phyloP scores from a whole-genome alignment of 2,113 vertebrate species.

The Dasyornis broadbenti region DNA sequence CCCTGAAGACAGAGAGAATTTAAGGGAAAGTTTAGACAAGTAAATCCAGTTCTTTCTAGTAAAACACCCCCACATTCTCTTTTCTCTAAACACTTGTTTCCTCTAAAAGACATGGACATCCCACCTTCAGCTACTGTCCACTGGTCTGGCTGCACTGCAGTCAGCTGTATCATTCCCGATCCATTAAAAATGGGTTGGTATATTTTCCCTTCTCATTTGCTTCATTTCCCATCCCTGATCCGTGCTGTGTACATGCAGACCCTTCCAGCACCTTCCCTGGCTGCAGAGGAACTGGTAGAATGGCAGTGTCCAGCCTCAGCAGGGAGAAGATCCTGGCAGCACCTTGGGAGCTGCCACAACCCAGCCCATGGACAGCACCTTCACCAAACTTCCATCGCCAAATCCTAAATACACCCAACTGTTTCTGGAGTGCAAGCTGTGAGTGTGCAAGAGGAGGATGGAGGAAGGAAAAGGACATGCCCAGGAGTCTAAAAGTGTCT shows the following conservation, averaged over 20 bases:
- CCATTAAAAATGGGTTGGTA: rapidly evolving
- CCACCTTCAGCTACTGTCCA: neutral
- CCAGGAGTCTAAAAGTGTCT: neutral
- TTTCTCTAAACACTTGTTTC: neutral
- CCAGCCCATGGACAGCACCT: neutral
- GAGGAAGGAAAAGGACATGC: neutral
- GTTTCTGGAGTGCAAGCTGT: neutral
- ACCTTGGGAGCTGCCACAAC: neutral
- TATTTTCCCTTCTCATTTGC: neutral
- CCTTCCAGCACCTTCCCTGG: neutral
- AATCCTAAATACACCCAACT: neutral
- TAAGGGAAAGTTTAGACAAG: neutral
- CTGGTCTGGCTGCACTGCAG: neutral
- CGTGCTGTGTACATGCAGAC: neutral
- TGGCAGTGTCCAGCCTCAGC: neutral
- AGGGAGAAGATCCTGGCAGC: neutral
- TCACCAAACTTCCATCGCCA: neutral
- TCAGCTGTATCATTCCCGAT: neutral
- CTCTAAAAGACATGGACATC: neutral
- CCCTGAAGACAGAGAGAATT: neutral
- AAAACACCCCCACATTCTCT: neutral
- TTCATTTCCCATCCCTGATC: neutral
- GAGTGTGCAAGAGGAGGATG: neutral
- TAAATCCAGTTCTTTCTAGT: neutral
- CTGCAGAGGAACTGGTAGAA: neutral